Evolutionary conservation across 1,140 invertebrate genomes (phyloP).

Genomic region (Goniozus legneri): DNA sequence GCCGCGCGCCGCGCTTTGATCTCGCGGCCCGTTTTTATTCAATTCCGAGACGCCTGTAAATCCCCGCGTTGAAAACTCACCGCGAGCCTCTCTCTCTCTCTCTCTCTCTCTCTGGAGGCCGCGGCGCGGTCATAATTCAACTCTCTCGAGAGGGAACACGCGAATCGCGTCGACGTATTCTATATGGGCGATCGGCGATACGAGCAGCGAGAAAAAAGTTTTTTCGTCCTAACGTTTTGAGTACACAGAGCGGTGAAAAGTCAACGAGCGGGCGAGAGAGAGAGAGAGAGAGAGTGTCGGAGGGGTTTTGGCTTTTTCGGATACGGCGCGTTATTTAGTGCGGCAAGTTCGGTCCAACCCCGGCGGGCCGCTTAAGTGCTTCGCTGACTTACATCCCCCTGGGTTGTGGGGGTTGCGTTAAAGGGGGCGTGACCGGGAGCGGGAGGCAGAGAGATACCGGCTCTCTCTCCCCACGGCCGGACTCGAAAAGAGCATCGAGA

Average conservation of each 20-base stretch:
- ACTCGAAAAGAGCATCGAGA: slow-evolving; percentile 17
- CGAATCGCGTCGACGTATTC: background rate
- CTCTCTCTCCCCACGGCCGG: slow-evolving; percentile 15
- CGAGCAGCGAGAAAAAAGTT: background rate
- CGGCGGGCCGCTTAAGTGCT: slow-evolving; percentile 40
- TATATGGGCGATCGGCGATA: background rate
- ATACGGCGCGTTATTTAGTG: slow-evolving; percentile 34
- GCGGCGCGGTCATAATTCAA: background rate
- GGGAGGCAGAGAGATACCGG: background rate
- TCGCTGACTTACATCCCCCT: slow-evolving; percentile 38
- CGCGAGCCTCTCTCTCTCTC: background rate
- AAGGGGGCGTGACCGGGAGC: slow-evolving; percentile 33
- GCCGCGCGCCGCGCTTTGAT: no score
- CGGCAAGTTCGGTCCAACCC: slow-evolving; percentile 24
- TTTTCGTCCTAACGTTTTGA: background rate
- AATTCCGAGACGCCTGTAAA: no score
- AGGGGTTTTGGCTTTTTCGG: slow-evolving; percentile 24
- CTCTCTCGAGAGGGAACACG: no score
- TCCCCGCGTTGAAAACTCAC: no score
- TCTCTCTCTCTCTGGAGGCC: background rate
- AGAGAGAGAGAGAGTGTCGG: slow-evolving; percentile 16
- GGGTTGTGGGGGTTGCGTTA: slow-evolving; percentile 28
- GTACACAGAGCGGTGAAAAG: slow-evolving; percentile 5
- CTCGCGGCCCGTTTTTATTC: no score
- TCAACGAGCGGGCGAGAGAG: slow-evolving; percentile 4